Conservation (phyloP, 2,888 invertebrate genomes). For the Eueremaeus valkanovi region DNA sequence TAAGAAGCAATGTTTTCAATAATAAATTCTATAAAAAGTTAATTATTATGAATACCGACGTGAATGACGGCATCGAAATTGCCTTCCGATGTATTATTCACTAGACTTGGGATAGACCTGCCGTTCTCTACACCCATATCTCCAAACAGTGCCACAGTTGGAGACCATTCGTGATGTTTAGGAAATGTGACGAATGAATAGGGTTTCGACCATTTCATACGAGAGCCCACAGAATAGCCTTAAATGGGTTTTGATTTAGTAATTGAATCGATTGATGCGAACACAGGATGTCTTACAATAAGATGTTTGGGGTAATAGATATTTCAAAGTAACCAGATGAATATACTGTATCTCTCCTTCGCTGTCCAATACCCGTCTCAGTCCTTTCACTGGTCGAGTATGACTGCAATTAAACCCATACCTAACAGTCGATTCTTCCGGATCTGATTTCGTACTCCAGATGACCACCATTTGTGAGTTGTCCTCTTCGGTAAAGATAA, state of each 20-base stretch:
- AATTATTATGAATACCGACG: slow-evolving; percentile 38
- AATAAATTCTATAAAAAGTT: not conserved
- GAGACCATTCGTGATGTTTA: slow-evolving; percentile 41
- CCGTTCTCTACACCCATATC: slow-evolving; percentile 44
- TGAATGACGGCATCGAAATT: slow-evolving; percentile 42
- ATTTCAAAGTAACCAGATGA: not conserved
- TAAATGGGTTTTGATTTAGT: not conserved
- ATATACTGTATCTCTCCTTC: not conserved
- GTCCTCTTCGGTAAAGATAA: not conserved
- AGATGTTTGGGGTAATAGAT: not conserved
- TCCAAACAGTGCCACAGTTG: slow-evolving; percentile 42
- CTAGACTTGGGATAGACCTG: slow-evolving; percentile 34
- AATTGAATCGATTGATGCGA: not conserved
- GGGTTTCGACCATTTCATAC: slow-evolving; percentile 33
- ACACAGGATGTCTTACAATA: not conserved
- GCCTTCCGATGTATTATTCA: slow-evolving; percentile 37
- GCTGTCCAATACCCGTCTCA: not conserved
- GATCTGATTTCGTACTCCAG: not conserved
- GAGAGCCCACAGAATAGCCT: not conserved
- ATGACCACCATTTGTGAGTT: not conserved
- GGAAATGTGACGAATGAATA: slow-evolving; percentile 42
- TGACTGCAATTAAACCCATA: not conserved
- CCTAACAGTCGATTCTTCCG: not conserved
- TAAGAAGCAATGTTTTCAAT: slow-evolving; percentile 22
- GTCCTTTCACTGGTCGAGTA: not conserved